Percentiles rank a stretch among this genome's conserved stretches.
phyloP scores from a whole-genome alignment of 2,113 vertebrate species.

The Pavo muticus region DNA sequence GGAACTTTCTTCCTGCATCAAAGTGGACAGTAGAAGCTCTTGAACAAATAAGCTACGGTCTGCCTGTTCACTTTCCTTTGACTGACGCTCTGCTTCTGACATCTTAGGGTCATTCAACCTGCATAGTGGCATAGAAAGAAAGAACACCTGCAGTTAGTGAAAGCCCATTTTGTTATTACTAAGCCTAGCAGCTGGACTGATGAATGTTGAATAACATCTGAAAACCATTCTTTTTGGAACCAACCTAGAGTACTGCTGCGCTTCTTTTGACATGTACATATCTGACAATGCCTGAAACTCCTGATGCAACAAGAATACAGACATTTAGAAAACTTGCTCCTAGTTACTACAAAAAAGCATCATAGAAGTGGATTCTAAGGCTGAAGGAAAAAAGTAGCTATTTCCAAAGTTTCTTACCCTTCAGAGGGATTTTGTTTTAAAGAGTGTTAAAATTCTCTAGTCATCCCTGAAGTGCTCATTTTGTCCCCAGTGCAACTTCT shows the following conservation, averaged over 20 bases:
- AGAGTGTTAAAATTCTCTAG: conserved; percentile 4
- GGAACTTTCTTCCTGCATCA: conserved; percentile 95
- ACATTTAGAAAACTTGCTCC: conserved; percentile 27
- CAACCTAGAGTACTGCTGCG: conserved; percentile 10
- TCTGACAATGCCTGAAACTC: not conserved
- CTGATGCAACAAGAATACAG: conserved; percentile 13
- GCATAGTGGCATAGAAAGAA: conserved; percentile 32
- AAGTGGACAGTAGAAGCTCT: conserved; percentile 94
- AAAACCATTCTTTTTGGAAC: conserved; percentile 28
- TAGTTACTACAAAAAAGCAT: conserved; percentile 11
- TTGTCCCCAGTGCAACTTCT: conserved; percentile 5
- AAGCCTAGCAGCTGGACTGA: conserved; percentile 2
- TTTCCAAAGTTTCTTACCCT: not conserved
- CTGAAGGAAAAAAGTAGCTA: not conserved
- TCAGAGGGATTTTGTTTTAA: conserved; percentile 10
- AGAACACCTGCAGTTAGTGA: not conserved
- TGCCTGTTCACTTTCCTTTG: conserved; percentile 91
- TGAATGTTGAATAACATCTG: not conserved
- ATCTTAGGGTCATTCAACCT: conserved; percentile 97
- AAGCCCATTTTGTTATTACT: not conserved
- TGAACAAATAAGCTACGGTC: conserved; percentile 97
- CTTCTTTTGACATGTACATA: conserved; percentile 19
- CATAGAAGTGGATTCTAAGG: conserved; percentile 14
- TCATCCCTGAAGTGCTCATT: conserved; percentile 11
- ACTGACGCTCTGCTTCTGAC: conserved; percentile 94